Conservation (phyloP, 2,113 vertebrate genomes). For the Zeus faber region DNA sequence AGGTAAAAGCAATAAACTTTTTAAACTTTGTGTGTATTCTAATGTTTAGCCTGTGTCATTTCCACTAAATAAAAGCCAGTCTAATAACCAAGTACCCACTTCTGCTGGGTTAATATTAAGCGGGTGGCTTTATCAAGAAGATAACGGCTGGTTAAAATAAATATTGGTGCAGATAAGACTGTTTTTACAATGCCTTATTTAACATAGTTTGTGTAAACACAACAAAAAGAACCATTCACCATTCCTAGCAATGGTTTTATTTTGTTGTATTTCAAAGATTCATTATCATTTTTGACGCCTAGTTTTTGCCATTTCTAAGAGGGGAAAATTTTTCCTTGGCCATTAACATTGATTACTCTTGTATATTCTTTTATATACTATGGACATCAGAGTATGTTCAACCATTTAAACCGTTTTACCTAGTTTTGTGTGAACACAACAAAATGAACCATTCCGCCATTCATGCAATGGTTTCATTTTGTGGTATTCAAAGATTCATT, state of each 20-base stretch:
- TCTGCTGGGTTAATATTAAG: slow-evolving; percentile 12
- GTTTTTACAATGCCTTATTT: slow-evolving; percentile 3
- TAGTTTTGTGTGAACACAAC: too few species aligned
- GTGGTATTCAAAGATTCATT: neutral
- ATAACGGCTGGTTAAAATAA: slow-evolving; percentile 11
- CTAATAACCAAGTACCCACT: too few species aligned
- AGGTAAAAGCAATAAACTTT: slow-evolving; percentile 79
- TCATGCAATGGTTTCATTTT: neutral
- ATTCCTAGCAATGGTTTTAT: neutral
- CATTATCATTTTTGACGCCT: neutral
- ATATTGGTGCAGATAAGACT: slow-evolving; percentile 17
- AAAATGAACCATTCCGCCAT: neutral
- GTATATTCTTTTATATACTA: too few species aligned
- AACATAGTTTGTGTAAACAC: slow-evolving; percentile 5
- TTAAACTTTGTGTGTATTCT: slow-evolving; percentile 16
- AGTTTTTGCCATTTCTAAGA: neutral
- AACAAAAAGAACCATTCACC: neutral
- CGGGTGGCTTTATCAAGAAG: slow-evolving; percentile 26
- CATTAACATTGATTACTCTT: too few species aligned
- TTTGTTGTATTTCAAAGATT: neutral
- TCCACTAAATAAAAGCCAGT: slow-evolving; percentile 23
- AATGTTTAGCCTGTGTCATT: slow-evolving; percentile 7
- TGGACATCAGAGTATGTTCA: too few species aligned
- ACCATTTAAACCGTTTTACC: too few species aligned
- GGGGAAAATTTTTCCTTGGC: neutral